These are phyloP conservation scores for Hyppa rectilinea DNA, from an alignment of 2,888 invertebrate genomes.

Conservation along the genomic window DNA sequence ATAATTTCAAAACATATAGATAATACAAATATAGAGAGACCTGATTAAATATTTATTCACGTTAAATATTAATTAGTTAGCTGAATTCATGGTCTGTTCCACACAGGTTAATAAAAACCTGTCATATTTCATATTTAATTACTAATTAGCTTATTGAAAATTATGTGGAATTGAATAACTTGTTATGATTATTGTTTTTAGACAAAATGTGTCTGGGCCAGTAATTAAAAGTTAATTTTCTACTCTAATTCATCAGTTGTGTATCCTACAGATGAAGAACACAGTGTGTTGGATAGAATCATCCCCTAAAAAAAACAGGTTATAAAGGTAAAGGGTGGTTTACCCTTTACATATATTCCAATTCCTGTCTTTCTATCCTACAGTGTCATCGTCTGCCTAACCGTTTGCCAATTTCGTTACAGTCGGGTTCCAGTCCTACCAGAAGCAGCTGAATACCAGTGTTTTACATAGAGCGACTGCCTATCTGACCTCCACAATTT, in stretches of 20 bases:
- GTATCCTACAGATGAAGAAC: too few relatives aligned
- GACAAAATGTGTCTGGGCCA: neutral
- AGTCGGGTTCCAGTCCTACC: neutral
- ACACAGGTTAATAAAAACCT: neutral
- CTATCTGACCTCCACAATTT: neutral
- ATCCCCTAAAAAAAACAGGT: neutral
- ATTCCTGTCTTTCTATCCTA: neutral
- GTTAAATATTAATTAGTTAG: constrained; percentile 21
- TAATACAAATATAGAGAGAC: constrained; percentile 1
- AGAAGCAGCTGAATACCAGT: neutral
- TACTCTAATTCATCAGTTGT: neutral
- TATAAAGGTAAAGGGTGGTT: neutral
- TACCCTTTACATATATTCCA: neutral
- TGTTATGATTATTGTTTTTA: neutral
- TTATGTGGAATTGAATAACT: neutral
- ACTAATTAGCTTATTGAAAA: constrained; percentile 27
- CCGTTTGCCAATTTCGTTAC: neutral
- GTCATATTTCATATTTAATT: constrained; percentile 28
- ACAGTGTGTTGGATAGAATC: neutral
- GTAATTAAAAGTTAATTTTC: neutral
- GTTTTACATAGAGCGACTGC: neutral
- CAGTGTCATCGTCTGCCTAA: neutral
- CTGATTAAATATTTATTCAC: neutral
- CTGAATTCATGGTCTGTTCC: neutral
- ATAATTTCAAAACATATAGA: too few relatives aligned